phyloP scores from a whole-genome alignment of 1,140 invertebrate genomes.

The Eupristina koningsbergeri region DNA sequence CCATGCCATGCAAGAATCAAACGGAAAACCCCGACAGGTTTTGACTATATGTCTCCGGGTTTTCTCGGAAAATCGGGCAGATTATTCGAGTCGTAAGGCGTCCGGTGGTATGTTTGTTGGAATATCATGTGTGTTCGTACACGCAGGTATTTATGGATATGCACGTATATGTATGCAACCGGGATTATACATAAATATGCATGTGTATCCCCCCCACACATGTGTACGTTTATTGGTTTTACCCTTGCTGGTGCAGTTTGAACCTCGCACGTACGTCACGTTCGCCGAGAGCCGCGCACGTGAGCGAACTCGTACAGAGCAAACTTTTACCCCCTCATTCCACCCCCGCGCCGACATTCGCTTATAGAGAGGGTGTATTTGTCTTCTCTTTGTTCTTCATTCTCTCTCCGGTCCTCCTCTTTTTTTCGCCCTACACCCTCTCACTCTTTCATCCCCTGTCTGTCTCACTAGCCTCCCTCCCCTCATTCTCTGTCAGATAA shows the following conservation, averaged over 20 bases:
- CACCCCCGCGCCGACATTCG: background rate
- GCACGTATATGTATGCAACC: too few relatives aligned
- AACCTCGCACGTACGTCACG: slow-evolving; percentile 17
- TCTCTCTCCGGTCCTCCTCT: background rate
- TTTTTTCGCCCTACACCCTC: background rate
- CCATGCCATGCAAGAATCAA: background rate
- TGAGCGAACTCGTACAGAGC: slow-evolving; percentile 39
- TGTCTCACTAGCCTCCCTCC: too few relatives aligned
- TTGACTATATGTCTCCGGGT: slow-evolving; percentile 28
- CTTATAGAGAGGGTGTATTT: background rate
- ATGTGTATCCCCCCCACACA: too few relatives aligned
- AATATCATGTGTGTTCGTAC: too few relatives aligned
- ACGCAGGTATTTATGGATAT: too few relatives aligned
- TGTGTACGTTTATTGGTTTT: background rate
- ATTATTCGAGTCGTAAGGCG: slow-evolving; percentile 30
- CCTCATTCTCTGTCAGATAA: background rate
- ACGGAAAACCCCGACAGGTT: slow-evolving; percentile 23
- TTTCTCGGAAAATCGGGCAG: slow-evolving; percentile 17
- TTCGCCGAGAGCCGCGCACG: slow-evolving; percentile 13
- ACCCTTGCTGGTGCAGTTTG: background rate
- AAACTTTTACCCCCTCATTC: background rate
- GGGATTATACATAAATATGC: slow-evolving; percentile 1
- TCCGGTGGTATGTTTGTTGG: background rate
- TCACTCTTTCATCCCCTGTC: background rate
- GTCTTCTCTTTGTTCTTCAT: background rate